Conservation (phyloP, 2,797 vertebrate species). For the Eptatretus atami region DNA sequence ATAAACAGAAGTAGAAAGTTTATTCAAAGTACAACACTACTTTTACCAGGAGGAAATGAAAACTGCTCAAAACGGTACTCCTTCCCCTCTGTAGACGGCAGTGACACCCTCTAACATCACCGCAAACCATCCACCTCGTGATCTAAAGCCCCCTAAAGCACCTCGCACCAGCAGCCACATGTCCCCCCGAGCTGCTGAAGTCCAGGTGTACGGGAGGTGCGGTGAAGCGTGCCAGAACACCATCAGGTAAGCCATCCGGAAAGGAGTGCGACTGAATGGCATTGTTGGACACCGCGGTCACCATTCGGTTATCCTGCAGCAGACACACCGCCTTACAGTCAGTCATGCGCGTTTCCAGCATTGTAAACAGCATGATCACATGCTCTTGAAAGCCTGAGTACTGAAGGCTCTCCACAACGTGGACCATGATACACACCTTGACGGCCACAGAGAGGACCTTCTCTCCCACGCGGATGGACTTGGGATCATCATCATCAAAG, state of each 20-base stretch:
- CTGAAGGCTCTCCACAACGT: too few relatives aligned
- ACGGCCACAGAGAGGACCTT: slow-evolving; percentile 59
- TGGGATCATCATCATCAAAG: slow-evolving; percentile 72
- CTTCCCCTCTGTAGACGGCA: not conserved
- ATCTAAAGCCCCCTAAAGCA: slow-evolving; percentile 11
- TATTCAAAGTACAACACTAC: too few relatives aligned
- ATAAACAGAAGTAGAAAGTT: too few relatives aligned
- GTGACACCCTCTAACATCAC: not conserved
- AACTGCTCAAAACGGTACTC: too few relatives aligned
- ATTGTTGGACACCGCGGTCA: slow-evolving; percentile 63
- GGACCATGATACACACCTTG: slow-evolving; percentile 20
- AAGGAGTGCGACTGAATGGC: slow-evolving; percentile 63
- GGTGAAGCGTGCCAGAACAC: slow-evolving; percentile 77
- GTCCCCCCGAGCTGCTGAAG: slow-evolving; percentile 34
- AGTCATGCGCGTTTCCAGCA: not conserved
- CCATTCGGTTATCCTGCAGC: slow-evolving; percentile 27
- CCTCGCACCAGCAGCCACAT: slow-evolving; percentile 61
- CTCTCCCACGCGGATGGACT: slow-evolving; percentile 64
- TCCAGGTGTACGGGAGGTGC: slow-evolving; percentile 45
- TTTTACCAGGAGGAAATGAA: too few relatives aligned
- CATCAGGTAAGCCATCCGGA: slow-evolving; percentile 55
- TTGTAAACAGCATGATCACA: not conserved
- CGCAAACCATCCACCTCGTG: too few relatives aligned
- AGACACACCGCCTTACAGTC: not conserved
- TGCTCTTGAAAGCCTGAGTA: not conserved